Evolutionary conservation across 2,113 vertebrate species (phyloP).

Genomic region (Cynopterus brachyotis): DNA sequence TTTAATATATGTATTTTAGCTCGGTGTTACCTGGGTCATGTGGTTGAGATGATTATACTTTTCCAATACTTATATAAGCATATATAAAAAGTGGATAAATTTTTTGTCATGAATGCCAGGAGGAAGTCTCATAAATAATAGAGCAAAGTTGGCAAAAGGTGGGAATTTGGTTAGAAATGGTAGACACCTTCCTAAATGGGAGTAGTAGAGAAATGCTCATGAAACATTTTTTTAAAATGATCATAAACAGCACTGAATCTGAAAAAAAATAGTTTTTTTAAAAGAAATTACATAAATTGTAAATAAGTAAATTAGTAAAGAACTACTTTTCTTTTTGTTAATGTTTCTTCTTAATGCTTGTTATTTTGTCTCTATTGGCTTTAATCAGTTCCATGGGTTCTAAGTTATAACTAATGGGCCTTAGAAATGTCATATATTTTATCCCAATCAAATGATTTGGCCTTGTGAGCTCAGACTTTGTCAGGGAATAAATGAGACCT

Average conservation of each 20-base stretch:
- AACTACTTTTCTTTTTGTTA: slow-evolving; percentile 33
- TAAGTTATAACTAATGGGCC: neutral
- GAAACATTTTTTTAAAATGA: neutral
- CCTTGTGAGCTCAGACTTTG: neutral
- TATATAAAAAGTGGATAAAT: neutral
- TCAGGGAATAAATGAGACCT: neutral
- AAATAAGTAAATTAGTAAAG: slow-evolving; percentile 58
- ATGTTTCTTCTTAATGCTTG: neutral
- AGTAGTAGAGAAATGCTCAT: neutral
- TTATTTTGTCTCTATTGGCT: neutral
- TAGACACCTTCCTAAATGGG: neutral
- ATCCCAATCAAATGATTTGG: neutral
- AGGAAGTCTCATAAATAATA: neutral
- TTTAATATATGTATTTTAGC: neutral
- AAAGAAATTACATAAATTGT: slow-evolving; percentile 31
- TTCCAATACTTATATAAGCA: neutral
- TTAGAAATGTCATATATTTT: neutral
- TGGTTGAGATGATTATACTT: neutral
- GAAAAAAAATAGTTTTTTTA: slow-evolving; percentile 25
- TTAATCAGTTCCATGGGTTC: neutral
- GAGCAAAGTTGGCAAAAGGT: neutral
- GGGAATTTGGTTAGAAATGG: neutral
- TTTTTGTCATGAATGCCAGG: neutral
- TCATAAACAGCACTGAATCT: neutral
- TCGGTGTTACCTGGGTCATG: neutral